Conservation (phyloP, 2,888 invertebrate genomes). For the Noctua fimbriata region DNA sequence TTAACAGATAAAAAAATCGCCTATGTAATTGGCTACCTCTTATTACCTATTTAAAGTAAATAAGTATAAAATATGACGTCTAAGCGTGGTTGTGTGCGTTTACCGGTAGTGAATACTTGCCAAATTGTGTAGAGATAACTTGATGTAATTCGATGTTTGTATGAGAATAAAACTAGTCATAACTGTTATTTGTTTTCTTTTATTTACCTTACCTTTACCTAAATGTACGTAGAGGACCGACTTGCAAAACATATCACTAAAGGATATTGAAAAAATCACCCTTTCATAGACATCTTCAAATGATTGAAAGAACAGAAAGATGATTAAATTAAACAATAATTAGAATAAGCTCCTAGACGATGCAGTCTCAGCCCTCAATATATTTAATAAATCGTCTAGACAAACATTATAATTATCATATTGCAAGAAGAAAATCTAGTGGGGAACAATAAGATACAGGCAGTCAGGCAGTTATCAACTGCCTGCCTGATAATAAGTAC, state of each 20-base stretch:
- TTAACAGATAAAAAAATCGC: constrained; percentile 37
- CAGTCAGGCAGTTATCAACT: too few relatives aligned
- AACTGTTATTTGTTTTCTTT: constrained; percentile 70
- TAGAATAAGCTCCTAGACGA: too few relatives aligned
- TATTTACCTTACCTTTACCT: constrained; percentile 38
- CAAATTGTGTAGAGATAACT: constrained; percentile 80
- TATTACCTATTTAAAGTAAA: constrained; percentile 37
- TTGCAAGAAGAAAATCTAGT: too few relatives aligned
- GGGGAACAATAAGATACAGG: too few relatives aligned
- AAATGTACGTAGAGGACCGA: neutral
- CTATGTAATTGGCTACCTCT: constrained; percentile 71
- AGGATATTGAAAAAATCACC: neutral
- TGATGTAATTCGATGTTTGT: constrained; percentile 85
- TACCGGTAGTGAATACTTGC: constrained; percentile 80
- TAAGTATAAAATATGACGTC: constrained; percentile 42
- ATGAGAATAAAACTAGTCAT: constrained; percentile 86
- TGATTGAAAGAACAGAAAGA: neutral
- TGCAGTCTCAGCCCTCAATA: neutral
- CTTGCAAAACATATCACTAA: neutral
- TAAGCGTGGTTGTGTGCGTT: constrained; percentile 72
- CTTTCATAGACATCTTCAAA: neutral
- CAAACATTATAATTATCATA: neutral
- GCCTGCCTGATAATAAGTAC: too few relatives aligned
- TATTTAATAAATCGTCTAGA: neutral
- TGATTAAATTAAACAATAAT: neutral